Base-by-base conservation (phyloP, 2,113 vertebrate genomes). In the Aphyosemion australe region DNA sequence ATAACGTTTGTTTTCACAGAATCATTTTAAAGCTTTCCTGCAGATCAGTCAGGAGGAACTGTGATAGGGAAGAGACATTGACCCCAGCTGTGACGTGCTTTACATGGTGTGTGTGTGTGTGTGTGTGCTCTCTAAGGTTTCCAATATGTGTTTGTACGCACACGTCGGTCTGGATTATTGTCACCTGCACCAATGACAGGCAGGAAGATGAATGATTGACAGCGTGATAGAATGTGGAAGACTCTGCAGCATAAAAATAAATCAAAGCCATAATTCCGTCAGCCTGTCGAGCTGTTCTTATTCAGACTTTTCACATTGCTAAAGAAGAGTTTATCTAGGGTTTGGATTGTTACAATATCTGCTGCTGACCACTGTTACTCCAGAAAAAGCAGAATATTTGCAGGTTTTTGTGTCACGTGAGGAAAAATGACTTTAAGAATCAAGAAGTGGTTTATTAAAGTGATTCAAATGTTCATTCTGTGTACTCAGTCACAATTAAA, bases 71-170 rank as follows among this genome's bases (percentile, higher is more conserved):
- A 70, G 63, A 52, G 77, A 72, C 74, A 39, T 8, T 63, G 82
- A 78, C 80, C 61, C 71, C 37, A 8, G 11, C 61, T 18, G 59
- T 34, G 76, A 55, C 37, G 6, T 10, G 61, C 6, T 11, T 16
- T 4, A 7, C 26, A 39, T 6, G 49, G n/a, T n/a, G n/a, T n/a
- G n/a, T n/a, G n/a, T n/a, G n/a, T n/a, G n/a, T n/a, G n/a, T n/a
- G n/a, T n/a, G n/a, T n/a, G n/a, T n/a, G n/a, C n/a, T n/a, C n/a
- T n/a, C n/a, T n/a, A n/a, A n/a, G n/a, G n/a, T n/a, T n/a, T n/a
- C n/a, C n/a, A n/a, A n/a, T n/a, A n/a, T n/a, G n/a, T 74, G 71
- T 84, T 82, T 78, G 68, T 58, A 74, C 65, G 55, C 43, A 69
- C 46, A 55, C 8, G 67, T 76, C 82, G 1, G 18, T 9, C 26